phyloP scores from a whole-genome alignment of 2,888 invertebrate genomes.

The Leptura quadrifasciata region DNA sequence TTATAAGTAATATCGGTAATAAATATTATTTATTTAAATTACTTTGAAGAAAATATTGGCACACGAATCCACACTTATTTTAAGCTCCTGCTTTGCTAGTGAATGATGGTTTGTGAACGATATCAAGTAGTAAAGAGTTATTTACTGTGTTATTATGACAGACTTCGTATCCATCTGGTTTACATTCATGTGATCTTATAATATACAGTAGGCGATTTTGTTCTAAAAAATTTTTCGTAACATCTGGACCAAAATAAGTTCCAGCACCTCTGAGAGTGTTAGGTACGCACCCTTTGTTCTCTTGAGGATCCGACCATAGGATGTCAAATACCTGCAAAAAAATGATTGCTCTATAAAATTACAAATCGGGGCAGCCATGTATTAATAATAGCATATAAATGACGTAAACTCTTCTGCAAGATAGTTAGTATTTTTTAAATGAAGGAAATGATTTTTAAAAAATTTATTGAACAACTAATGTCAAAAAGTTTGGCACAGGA shows the following conservation, averaged over 20 bases:
- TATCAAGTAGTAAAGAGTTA: constrained; percentile 44
- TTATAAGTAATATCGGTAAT: no score
- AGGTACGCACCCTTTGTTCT: constrained; percentile 85
- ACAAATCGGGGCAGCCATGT: no score
- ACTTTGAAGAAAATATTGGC: no score
- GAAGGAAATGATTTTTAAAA: no score
- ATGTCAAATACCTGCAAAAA: constrained; percentile 88
- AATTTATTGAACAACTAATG: no score
- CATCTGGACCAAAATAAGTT: constrained; percentile 94
- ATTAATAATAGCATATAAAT: no score
- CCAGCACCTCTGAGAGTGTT: constrained; percentile 93
- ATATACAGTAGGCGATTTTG: constrained; percentile 86
- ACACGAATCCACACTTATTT: neutral
- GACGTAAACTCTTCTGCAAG: no score
- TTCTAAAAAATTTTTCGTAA: constrained; percentile 85
- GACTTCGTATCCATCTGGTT: constrained; percentile 93
- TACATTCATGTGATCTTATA: constrained; percentile 94
- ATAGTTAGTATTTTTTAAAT: no score
- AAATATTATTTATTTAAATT: no score
- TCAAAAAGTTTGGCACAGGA: no score
- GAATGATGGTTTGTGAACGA: neutral
- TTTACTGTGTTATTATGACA: constrained; percentile 87
- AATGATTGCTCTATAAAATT: no score
- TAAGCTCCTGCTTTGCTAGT: neutral
- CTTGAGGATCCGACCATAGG: constrained; percentile 94